Conservation (phyloP, 1,140 invertebrate genomes). For the Ruditapes philippinarum region DNA sequence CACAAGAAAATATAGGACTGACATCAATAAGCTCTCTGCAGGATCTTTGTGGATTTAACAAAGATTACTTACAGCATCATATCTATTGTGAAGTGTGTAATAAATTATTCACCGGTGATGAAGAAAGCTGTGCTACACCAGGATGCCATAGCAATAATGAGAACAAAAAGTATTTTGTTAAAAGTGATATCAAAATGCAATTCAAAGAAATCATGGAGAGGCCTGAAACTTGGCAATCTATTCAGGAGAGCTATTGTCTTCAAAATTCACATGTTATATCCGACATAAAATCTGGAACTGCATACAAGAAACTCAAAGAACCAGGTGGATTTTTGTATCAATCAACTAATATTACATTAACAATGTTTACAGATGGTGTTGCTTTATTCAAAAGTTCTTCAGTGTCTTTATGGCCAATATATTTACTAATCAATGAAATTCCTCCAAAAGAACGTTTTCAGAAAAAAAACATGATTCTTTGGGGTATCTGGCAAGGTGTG, state of each 20-base stretch:
- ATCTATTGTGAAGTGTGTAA: conserved; percentile 25
- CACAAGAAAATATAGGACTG: not conserved
- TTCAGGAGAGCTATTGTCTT: not conserved
- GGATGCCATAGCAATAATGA: conserved; percentile 3
- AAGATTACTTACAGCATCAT: conserved; percentile 4
- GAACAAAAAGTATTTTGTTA: conserved; percentile 43
- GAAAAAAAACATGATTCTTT: conserved; percentile 47
- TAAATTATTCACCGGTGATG: not conserved
- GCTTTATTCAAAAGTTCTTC: not conserved
- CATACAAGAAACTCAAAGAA: conserved; percentile 47
- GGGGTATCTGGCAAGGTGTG: conserved; percentile 48
- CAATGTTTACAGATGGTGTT: not conserved
- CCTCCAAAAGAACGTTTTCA: conserved; percentile 7
- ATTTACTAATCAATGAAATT: conserved; percentile 50
- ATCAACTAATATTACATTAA: conserved; percentile 24
- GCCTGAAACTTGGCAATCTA: conserved; percentile 33
- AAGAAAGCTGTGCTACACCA: conserved; percentile 26
- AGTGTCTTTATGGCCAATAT: not conserved
- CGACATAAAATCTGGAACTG: conserved; percentile 32
- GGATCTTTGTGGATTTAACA: conserved; percentile 20
- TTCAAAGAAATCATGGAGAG: conserved; percentile 51
- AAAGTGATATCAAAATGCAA: conserved; percentile 11
- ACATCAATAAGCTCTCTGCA: not conserved
- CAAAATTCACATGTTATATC: not conserved
- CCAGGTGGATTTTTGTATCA: conserved; percentile 43